Evolutionary conservation across 2,888 invertebrate genomes (phyloP).

Genomic region (Limenitis camilla): DNA sequence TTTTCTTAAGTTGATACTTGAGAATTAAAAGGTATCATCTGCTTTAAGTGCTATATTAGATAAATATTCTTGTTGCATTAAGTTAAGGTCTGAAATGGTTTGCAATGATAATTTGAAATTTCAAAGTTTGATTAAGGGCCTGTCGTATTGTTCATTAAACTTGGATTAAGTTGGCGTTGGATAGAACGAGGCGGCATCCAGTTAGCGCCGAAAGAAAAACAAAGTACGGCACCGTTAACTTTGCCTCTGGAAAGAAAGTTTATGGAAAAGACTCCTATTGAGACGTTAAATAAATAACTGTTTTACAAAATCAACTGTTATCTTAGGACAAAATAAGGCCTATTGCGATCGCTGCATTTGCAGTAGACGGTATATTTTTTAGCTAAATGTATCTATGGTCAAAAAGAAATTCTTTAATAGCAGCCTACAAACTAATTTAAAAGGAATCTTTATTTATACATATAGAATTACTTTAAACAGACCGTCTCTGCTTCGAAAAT

Average conservation of each 20-base stretch:
- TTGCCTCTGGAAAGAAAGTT: conserved; percentile 42
- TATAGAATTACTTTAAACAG: no score
- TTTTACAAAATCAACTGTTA: no score
- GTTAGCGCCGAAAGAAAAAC: conserved; percentile 70
- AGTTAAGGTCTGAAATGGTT: conserved; percentile 35
- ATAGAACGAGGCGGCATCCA: conserved; percentile 73
- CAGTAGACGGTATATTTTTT: no score
- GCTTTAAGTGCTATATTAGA: conserved; percentile 20
- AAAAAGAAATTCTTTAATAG: no score
- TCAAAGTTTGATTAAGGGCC: conserved; percentile 75
- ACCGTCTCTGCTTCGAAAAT: no score
- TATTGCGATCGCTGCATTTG: no score
- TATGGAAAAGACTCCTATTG: conserved; percentile 33
- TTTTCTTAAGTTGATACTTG: conserved; percentile 47
- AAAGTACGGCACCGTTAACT: conserved; percentile 42
- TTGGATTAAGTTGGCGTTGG: conserved; percentile 74
- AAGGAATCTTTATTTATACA: no score
- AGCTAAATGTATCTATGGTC: no score
- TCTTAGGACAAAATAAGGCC: no score
- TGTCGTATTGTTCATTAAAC: conserved; percentile 76
- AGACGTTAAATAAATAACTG: conserved; percentile 17
- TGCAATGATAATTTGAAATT: conserved; percentile 44
- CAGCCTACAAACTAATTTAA: no score
- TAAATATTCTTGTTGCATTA: conserved; percentile 24
- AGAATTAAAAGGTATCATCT: conserved; percentile 32